Evolutionary conservation across 2,888 invertebrate genomes (phyloP).

Genomic region (Ophonus ardosiacus): DNA sequence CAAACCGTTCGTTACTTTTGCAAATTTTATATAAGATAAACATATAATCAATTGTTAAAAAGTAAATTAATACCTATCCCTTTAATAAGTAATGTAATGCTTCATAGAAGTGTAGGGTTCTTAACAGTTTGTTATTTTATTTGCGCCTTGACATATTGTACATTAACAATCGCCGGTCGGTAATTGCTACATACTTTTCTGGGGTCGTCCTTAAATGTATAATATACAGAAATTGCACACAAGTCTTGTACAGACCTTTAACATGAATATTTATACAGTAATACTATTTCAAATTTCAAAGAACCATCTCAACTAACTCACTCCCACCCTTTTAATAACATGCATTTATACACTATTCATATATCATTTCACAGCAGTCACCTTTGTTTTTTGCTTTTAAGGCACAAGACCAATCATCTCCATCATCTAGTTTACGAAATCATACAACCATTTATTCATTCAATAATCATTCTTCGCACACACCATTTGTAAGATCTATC

Average conservation of each 20-base stretch:
- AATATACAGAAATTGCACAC: background rate
- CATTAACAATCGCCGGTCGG: background rate
- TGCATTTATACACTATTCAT: no score
- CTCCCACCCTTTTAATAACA: no score
- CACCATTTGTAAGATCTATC: no score
- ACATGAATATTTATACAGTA: no score
- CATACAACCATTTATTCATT: no score
- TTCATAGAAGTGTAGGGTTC: constrained; percentile 58
- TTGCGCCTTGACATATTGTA: constrained; percentile 27
- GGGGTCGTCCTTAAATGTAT: background rate
- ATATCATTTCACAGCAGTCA: no score
- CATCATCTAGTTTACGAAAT: no score
- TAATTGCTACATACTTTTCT: background rate
- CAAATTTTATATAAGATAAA: constrained; percentile 82
- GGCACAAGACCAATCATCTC: no score
- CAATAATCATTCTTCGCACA: no score
- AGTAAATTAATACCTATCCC: constrained; percentile 73
- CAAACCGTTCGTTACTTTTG: constrained; percentile 85
- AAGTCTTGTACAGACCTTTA: background rate
- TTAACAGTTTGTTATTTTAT: constrained; percentile 25
- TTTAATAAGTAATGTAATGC: constrained; percentile 63
- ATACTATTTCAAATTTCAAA: no score
- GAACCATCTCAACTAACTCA: no score
- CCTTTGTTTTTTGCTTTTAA: no score
- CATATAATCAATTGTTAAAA: constrained; percentile 75